Evolutionary conservation across 2,113 vertebrate genomes (phyloP).

Genomic region (Lagenorhynchus albirostris): DNA sequence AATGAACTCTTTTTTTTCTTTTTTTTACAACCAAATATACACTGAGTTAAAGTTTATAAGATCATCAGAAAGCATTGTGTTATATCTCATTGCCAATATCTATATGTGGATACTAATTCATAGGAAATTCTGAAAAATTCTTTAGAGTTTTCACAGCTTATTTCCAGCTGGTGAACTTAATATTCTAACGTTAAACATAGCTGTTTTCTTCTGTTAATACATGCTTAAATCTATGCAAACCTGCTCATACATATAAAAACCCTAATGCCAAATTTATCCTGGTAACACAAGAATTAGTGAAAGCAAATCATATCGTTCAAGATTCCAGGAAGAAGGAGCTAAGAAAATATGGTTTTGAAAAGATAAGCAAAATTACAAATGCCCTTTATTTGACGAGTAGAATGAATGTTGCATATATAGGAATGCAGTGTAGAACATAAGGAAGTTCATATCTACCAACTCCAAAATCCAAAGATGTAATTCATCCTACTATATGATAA

Average conservation of each 20-base stretch:
- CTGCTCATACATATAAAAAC: constrained; percentile 45
- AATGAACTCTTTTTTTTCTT: neutral
- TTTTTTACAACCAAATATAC: neutral
- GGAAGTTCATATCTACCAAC: neutral
- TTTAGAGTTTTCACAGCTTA: constrained; percentile 42
- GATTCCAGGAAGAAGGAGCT: neutral
- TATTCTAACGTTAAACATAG: constrained; percentile 69
- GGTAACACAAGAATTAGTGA: constrained; percentile 63
- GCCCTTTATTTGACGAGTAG: neutral
- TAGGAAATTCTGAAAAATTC: constrained; percentile 55
- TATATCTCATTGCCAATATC: neutral
- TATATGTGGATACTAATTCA: neutral
- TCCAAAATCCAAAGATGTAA: neutral
- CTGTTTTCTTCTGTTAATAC: constrained; percentile 59
- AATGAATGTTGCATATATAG: neutral
- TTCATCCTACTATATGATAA: neutral
- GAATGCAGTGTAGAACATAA: neutral
- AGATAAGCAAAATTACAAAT: constrained; percentile 31
- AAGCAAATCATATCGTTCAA: constrained; percentile 52
- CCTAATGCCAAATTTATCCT: constrained; percentile 60
- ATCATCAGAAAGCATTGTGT: neutral
- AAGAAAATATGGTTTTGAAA: constrained; percentile 54
- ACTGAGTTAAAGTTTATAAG: neutral
- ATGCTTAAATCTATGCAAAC: constrained; percentile 63
- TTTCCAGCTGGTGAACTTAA: constrained; percentile 66